phyloP scores from a whole-genome alignment of 2,113 vertebrate genomes.

The Tinamus guttatus region DNA sequence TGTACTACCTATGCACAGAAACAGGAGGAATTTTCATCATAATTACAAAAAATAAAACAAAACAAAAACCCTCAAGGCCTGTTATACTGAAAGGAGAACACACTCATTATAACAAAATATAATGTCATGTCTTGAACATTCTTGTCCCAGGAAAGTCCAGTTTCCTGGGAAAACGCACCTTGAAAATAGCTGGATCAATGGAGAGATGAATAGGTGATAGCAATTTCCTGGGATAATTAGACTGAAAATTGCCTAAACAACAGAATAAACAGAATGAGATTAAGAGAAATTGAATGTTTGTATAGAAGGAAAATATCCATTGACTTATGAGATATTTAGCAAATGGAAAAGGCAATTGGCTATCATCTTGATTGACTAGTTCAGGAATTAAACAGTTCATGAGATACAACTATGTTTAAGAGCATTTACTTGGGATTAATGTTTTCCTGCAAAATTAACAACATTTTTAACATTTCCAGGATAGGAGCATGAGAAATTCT shows the following conservation, averaged over 20 bases:
- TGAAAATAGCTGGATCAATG: background rate
- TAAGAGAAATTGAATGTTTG: background rate
- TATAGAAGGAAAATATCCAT: background rate
- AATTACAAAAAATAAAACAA: background rate
- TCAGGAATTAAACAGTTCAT: background rate
- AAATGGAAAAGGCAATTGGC: background rate
- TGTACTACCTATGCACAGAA: background rate
- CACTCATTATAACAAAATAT: background rate
- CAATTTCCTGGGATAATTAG: background rate
- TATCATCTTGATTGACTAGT: background rate
- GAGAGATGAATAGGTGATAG: background rate
- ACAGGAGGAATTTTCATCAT: background rate
- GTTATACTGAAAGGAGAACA: background rate
- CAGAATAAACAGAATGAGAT: background rate
- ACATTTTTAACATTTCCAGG: background rate
- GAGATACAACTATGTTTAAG: background rate
- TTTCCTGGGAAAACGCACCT: background rate
- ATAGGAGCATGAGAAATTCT: background rate
- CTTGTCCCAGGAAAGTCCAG: background rate
- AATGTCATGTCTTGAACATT: background rate
- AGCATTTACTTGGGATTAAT: background rate
- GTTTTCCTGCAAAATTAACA: background rate
- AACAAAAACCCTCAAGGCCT: background rate
- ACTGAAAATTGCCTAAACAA: background rate
- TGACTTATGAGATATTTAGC: background rate